Percentiles rank a stretch among this genome's conserved stretches.
Conservation (phyloP, 2,888 invertebrate genomes). For the Noctua fimbriata region DNA sequence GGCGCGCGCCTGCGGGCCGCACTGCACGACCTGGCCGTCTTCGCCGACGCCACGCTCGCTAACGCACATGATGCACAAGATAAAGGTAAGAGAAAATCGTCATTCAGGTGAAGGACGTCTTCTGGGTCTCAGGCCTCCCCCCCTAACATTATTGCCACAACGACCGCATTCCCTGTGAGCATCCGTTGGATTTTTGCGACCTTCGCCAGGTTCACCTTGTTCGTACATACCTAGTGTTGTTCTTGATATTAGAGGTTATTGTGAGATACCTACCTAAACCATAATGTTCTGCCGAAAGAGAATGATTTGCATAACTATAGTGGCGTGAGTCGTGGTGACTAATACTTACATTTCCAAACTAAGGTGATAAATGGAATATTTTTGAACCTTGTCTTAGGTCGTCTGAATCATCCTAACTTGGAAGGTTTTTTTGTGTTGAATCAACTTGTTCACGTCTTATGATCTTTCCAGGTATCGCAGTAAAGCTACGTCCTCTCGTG, state of each 20-base stretch:
- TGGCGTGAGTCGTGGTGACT: conserved; percentile 7
- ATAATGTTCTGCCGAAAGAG: conserved; percentile 7
- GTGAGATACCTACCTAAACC: neutral
- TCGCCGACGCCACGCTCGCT: conserved; percentile 96
- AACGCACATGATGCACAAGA: conserved; percentile 96
- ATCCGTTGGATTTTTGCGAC: neutral
- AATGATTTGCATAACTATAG: conserved; percentile 12
- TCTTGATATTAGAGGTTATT: neutral
- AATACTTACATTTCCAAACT: neutral
- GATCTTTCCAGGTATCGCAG: conserved; percentile 88
- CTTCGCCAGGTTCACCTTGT: neutral
- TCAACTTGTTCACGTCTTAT: neutral
- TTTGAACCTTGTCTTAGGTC: conserved; percentile 16
- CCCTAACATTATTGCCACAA: neutral
- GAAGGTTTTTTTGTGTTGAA: conserved; percentile 9
- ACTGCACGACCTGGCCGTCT: conserved; percentile 96
- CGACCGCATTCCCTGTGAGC: neutral
- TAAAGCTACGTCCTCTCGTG: conserved; percentile 94
- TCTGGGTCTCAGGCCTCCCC: neutral
- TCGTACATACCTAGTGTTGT: neutral
- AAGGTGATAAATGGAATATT: conserved; percentile 22
- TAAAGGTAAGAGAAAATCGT: conserved; percentile 88
- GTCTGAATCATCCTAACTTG: conserved; percentile 19
- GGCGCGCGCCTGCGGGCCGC: conserved; percentile 94
- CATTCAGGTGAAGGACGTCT: neutral